phyloP scores from a whole-genome alignment of 2,113 vertebrate species.

The Labrus mixtus region DNA sequence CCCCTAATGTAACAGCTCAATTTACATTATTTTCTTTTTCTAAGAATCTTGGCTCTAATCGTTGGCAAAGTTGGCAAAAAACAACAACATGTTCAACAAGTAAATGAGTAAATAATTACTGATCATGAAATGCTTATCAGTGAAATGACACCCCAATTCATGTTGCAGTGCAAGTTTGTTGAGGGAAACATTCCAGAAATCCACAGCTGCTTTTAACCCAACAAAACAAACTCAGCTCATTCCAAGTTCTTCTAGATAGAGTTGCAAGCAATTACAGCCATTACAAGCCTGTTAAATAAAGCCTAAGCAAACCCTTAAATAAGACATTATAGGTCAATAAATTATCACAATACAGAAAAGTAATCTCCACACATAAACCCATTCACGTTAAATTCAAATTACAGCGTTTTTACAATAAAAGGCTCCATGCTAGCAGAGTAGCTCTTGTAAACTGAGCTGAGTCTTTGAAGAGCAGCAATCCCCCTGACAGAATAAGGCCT shows the following conservation, averaged over 20 bases:
- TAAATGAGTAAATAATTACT: too few relatives aligned
- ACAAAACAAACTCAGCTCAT: too few relatives aligned
- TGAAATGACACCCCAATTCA: too few relatives aligned
- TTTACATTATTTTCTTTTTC: too few relatives aligned
- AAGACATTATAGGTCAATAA: constrained; percentile 37
- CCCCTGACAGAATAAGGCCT: constrained; percentile 37
- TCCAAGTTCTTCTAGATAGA: not conserved
- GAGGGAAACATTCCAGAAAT: too few relatives aligned
- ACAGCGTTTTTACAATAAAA: constrained; percentile 3
- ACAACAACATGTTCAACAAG: too few relatives aligned
- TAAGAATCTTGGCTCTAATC: too few relatives aligned
- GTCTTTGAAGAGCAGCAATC: constrained; percentile 33
- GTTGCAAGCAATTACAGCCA: not conserved
- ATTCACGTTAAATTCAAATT: constrained; percentile 7
- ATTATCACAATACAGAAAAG: constrained; percentile 18
- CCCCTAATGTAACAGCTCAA: too few relatives aligned
- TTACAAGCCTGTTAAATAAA: not conserved
- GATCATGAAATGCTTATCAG: too few relatives aligned
- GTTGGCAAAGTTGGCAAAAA: too few relatives aligned
- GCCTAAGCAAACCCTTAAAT: not conserved
- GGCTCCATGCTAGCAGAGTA: constrained; percentile 1
- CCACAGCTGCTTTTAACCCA: too few relatives aligned
- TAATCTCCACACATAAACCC: constrained; percentile 7
- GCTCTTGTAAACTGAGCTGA: constrained; percentile 14
- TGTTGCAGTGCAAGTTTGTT: too few relatives aligned